phyloP scores from a whole-genome alignment of 2,888 invertebrate species.

The Drosophila ezoana region DNA sequence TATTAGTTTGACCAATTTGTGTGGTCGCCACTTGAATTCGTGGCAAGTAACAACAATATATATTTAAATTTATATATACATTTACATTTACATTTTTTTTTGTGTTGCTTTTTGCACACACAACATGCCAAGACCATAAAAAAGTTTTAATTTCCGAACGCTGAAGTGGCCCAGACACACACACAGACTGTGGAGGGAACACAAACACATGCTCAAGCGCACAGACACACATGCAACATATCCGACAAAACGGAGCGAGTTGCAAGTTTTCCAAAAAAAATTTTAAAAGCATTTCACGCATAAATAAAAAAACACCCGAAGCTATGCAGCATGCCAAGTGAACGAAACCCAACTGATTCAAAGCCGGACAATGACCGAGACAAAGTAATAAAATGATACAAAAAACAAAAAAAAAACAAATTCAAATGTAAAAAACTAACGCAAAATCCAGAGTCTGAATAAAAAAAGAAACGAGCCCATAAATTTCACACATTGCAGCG shows the following conservation, averaged over 20 bases:
- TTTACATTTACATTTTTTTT: conserved; percentile 6
- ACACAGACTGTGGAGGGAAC: background rate
- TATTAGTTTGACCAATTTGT: conserved; percentile 61
- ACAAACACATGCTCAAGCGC: conserved; percentile 8
- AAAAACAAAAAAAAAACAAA: background rate
- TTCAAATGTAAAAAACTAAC: background rate
- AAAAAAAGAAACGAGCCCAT: conserved; percentile 13
- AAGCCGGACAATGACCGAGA: conserved; percentile 55
- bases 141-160: conserved; percentile 71
- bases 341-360: conserved; percentile 35
- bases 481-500: conserved; percentile 47
- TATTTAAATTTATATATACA: conserved; percentile 44
- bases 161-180: conserved; percentile 54
- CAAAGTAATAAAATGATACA: conserved; percentile 3
- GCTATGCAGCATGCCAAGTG: conserved; percentile 56
- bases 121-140: conserved; percentile 63
- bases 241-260: conserved; percentile 41
- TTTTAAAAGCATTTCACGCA: conserved; percentile 69
- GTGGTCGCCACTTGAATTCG: conserved; percentile 48
- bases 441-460: too few relatives aligned
- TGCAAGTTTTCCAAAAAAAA: conserved; percentile 51
- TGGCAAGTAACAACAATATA: conserved; percentile 51
- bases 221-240: conserved; percentile 35
- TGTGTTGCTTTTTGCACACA: conserved; percentile 21
- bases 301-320: conserved; percentile 70